Percentiles rank a stretch among this genome's conserved stretches.
Evolutionary conservation across 2,888 invertebrate genomes (phyloP).

Genomic region (Dolichopus griseipennis): DNA sequence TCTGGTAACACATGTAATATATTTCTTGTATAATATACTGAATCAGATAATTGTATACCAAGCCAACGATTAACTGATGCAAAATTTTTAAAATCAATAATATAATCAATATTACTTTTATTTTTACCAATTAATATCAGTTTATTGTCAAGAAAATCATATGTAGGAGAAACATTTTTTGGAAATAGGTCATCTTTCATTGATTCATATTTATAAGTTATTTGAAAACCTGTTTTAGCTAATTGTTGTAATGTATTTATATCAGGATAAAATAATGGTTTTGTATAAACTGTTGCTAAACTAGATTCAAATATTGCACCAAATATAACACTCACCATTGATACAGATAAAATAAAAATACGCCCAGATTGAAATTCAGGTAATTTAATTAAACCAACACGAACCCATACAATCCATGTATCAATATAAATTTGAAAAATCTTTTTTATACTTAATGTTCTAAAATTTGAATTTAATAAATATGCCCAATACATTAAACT

Average conservation of each 20-base stretch:
- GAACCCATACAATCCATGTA: constrained; percentile 39
- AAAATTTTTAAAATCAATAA: constrained; percentile 29
- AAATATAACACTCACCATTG: constrained; percentile 40
- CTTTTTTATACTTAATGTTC: constrained; percentile 2
- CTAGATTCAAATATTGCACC: constrained; percentile 43
- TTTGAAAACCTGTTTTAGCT: constrained; percentile 32
- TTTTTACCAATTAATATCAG: constrained; percentile 30
- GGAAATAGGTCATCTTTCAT: constrained; percentile 41
- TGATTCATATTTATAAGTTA: constrained; percentile 39
- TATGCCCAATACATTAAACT: constrained; percentile 13
- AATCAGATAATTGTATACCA: constrained; percentile 32
- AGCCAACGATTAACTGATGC: constrained; percentile 36
- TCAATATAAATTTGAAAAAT: constrained; percentile 32
- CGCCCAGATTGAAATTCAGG: constrained; percentile 39
- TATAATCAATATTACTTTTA: constrained; percentile 30
- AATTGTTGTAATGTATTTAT: constrained; percentile 38
- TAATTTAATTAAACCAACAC: constrained; percentile 34
- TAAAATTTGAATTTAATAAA: constrained; percentile 15
- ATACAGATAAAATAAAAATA: constrained; percentile 38
- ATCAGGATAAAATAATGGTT: constrained; percentile 40
- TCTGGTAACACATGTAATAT: constrained; percentile 37
- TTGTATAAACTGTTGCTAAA: constrained; percentile 40
- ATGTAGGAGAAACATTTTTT: constrained; percentile 34
- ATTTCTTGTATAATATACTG: constrained; percentile 32
- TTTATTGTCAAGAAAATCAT: constrained; percentile 31